These are phyloP conservation scores for Trachymyrmex septentrionalis DNA, from an alignment of 1,140 invertebrate species.

Conservation along the genomic window DNA sequence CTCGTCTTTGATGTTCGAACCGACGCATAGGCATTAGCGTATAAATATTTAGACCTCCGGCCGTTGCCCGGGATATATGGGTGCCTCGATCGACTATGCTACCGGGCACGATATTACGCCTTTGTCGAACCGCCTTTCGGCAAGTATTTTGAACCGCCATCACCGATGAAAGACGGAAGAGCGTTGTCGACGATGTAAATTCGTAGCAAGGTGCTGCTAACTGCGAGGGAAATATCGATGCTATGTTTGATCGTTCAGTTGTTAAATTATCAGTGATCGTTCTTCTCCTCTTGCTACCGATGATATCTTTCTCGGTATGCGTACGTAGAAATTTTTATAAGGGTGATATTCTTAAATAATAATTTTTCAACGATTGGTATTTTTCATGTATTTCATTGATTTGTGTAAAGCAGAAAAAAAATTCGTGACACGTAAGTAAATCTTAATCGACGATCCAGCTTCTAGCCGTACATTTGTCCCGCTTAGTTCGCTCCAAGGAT, in stretches of 20 bases:
- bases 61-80: slow-evolving; percentile 77
- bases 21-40: slow-evolving; percentile 82
- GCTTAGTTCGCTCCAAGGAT: slow-evolving; percentile 19
- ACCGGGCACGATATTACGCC: slow-evolving; percentile 72
- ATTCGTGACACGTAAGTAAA: neutral
- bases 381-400: neutral
- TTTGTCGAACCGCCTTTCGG: slow-evolving; percentile 73
- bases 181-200: slow-evolving; percentile 56
- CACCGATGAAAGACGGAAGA: slow-evolving; percentile 50
- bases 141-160: slow-evolving; percentile 65
- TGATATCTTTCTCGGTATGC: neutral
- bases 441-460: neutral
- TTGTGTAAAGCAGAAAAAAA: neutral
- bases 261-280: neutral
- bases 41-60: slow-evolving; percentile 84
- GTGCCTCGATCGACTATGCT: slow-evolving; percentile 73
- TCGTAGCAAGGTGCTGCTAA: slow-evolving; percentile 1
- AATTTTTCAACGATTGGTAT: neutral
- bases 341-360: neutral
- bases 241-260: neutral
- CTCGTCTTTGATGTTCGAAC: slow-evolving; percentile 83
- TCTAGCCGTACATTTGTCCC: neutral
- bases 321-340: neutral
- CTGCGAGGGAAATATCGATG: slow-evolving; percentile 13
- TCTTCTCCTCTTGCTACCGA: neutral